A percentile compares a stretch with the other conserved stretches of the same genome.
Evolutionary conservation across 1,140 invertebrate species (phyloP).

Genomic region (Bombus huntii): DNA sequence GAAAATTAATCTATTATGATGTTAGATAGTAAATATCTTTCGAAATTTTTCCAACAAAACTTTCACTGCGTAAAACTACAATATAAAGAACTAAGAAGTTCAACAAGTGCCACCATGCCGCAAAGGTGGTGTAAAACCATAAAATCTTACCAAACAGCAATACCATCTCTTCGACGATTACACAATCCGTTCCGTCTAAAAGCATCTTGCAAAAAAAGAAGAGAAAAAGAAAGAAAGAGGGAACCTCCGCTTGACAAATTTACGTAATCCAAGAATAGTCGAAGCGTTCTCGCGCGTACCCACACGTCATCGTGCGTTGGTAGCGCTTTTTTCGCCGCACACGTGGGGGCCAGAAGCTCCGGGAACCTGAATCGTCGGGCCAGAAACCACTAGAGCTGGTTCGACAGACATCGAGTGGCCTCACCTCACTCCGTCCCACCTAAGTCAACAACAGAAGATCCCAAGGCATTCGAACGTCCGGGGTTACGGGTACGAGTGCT

Average conservation of each 20-base stretch:
- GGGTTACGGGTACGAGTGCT: slow-evolving; percentile 54
- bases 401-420: slow-evolving; percentile 64
- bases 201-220: neutral
- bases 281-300: neutral
- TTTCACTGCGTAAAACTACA: neutral
- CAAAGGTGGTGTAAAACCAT: neutral
- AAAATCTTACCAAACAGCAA: neutral
- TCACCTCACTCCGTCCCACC: slow-evolving; percentile 57
- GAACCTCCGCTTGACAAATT: slow-evolving; percentile 9
- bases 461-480: slow-evolving; percentile 61
- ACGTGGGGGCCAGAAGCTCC: slow-evolving; percentile 3
- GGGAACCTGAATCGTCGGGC: slow-evolving; percentile 55
- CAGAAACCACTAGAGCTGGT: slow-evolving; percentile 58
- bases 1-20: neutral
- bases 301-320: slow-evolving; percentile 31
- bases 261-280: slow-evolving; percentile 25
- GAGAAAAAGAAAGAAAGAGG: neutral
- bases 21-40: neutral
- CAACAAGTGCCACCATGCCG: neutral
- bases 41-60: neutral
- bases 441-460: slow-evolving; percentile 62
- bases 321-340: slow-evolving; percentile 23
- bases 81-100: neutral
- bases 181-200: neutral
- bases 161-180: neutral